Evolutionary conservation across 2,888 invertebrate species (phyloP).

Genomic region (Campaea margaritaria): DNA sequence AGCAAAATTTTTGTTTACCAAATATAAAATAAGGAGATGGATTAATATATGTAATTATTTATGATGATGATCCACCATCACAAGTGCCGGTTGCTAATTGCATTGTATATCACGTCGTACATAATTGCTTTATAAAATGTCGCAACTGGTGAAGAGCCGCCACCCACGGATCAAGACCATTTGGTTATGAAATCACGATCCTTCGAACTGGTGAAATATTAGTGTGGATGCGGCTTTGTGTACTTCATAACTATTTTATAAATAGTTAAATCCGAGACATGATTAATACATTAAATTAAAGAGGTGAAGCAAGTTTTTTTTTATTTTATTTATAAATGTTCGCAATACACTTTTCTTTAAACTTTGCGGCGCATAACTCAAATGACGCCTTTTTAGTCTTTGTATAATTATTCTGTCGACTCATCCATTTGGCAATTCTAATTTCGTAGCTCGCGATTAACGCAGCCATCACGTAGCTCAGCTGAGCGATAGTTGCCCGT

Average conservation of each 20-base stretch:
- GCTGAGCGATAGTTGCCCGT: conserved; percentile 61
- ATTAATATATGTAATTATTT: not conserved
- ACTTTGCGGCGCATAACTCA: conserved; percentile 21
- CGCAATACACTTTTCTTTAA: conserved; percentile 4
- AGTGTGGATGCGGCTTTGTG: conserved; percentile 37
- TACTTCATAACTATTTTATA: not conserved
- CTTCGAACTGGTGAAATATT: conserved; percentile 28
- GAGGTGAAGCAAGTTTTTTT: too few relatives aligned
- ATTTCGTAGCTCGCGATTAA: conserved; percentile 41
- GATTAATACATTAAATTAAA: too few relatives aligned
- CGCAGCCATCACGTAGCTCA: conserved; percentile 58
- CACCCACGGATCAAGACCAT: conserved; percentile 54
- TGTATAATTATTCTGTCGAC: conserved; percentile 12
- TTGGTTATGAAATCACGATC: conserved; percentile 47
- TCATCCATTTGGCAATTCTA: conserved; percentile 31
- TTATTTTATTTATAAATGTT: too few relatives aligned
- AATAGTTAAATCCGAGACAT: too few relatives aligned
- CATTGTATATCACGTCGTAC: conserved; percentile 54
- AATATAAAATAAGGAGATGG: not conserved
- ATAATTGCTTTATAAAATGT: conserved; percentile 65
- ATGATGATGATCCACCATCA: not conserved
- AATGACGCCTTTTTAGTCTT: not conserved
- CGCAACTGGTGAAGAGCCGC: conserved; percentile 55
- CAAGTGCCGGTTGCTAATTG: conserved; percentile 10
- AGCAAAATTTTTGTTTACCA: too few relatives aligned